Base-by-base conservation (phyloP, 2,113 vertebrate genomes). In the Amia ocellicauda region DNA sequence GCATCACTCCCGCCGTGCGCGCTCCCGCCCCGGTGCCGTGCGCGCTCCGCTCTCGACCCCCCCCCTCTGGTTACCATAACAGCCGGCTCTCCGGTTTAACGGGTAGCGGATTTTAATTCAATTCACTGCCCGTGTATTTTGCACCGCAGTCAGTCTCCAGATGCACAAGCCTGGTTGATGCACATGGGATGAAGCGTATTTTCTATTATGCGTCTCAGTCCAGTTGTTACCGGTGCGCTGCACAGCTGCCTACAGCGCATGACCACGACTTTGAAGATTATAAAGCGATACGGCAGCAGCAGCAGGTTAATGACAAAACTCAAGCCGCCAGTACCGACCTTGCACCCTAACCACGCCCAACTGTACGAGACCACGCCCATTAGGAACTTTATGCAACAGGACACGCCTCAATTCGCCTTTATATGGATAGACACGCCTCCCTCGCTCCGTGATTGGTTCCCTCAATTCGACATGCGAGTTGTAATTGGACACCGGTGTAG, bases 391-490 rank as follows among this genome's bases (percentile, higher is more conserved):
- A 70, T 60, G 53, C 61, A 70, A 76, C 58, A 56, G 17, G 36
- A 14, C 65, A 52, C 68, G 53, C 69, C 67, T 27, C 24, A 3
- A 0, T 4, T 40, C 17, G 3, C n/a, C 43, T 14, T n/a, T 13
- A 47, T 47, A 47, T 47, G 43, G 43, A 17, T n/a, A 1, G 4
- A 16, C 14, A 14, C 13, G 14, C 14, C n/a, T 8, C 0, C 0
- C 1, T 1, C 22, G 28, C 19, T 2, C 40, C 66, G 7, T 72
- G 40, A 81, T 79, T 83, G 79, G 81, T 65, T 5, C 2, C 2
- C 5, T 1, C 3, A 2, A 17, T 58, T n/a, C 13, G 0, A 1
- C 1, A 10, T 0, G 0, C 9, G 29, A 3, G 42, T 61, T 5
- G 22, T 60, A 53, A 83, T 78, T 84, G 76, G 81, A 43, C 7